Percentiles rank a stretch among this genome's conserved stretches.
Conservation (phyloP, 2,113 vertebrate species). For the Grantiella picta region DNA sequence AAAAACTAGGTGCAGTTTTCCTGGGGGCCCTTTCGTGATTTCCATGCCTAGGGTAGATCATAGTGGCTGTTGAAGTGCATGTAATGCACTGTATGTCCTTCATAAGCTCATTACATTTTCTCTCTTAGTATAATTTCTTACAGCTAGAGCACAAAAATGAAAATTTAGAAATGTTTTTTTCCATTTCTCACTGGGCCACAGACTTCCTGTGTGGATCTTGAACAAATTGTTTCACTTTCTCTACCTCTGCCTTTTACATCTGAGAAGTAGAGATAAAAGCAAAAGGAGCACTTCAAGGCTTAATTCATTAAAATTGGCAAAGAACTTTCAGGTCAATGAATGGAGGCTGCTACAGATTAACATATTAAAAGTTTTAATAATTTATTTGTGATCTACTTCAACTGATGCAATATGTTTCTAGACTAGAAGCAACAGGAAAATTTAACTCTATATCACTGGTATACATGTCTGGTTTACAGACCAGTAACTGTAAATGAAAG, state of each 20-base stretch:
- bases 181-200: not conserved
- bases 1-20: not conserved
- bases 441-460: not conserved
- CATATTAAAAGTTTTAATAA: constrained; percentile 13
- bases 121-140: not conserved
- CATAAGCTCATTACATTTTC: not conserved
- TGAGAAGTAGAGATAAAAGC: constrained; percentile 41
- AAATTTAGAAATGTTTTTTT: not conserved
- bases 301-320: constrained; percentile 42
- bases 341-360: constrained; percentile 3
- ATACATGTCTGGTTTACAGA: not conserved
- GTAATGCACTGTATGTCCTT: not conserved
- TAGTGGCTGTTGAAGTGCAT: not conserved
- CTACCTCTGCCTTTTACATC: constrained; percentile 16
- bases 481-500: not conserved
- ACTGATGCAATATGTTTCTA: not conserved
- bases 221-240: constrained; percentile 35
- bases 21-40: not conserved
- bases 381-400: constrained; percentile 25
- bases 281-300: constrained; percentile 23
- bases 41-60: not conserved
- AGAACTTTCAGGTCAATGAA: constrained; percentile 29
- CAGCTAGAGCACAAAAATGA: not conserved
- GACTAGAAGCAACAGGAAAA: constrained; percentile 13
- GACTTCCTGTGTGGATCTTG: not conserved